Evolutionary conservation across 2,888 invertebrate genomes (phyloP).

Genomic region (Tholera decimalis): DNA sequence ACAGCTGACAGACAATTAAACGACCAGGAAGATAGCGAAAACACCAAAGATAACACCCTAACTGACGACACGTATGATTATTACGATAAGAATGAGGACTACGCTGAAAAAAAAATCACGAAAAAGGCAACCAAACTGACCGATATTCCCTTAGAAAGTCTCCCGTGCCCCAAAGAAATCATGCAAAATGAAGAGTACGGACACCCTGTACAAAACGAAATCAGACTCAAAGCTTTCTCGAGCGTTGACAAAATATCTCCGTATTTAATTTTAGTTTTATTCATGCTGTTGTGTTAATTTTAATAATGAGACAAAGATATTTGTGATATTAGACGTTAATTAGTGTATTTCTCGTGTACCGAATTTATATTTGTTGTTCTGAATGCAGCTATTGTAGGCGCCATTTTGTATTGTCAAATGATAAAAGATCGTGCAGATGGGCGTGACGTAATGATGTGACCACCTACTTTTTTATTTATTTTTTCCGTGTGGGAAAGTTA

Average conservation of each 20-base stretch:
- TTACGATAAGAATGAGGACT: conserved; percentile 84
- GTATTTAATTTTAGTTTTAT: conserved; percentile 72
- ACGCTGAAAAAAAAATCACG: conserved; percentile 75
- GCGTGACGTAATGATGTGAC: neutral
- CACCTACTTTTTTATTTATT: too few relatives aligned
- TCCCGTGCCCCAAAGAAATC: conserved; percentile 88
- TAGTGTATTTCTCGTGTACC: conserved; percentile 75
- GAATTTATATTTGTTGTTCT: conserved; percentile 70
- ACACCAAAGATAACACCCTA: conserved; percentile 74
- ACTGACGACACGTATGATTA: conserved; percentile 85
- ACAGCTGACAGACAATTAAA: conserved; percentile 77
- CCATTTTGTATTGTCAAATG: conserved; percentile 48
- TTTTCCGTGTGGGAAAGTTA: too few relatives aligned
- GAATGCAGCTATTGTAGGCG: conserved; percentile 63
- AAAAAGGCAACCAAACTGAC: conserved; percentile 82
- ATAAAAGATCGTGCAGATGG: neutral
- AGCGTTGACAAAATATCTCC: conserved; percentile 74
- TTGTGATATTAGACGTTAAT: conserved; percentile 88
- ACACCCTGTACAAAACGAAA: conserved; percentile 88
- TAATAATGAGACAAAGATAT: conserved; percentile 76
- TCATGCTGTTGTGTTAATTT: conserved; percentile 73
- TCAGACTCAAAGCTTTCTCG: conserved; percentile 86
- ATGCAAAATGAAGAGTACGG: conserved; percentile 87
- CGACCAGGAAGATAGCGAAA: conserved; percentile 75
- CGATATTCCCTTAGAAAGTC: conserved; percentile 83